phyloP scores from a whole-genome alignment of 2,113 vertebrate genomes.

The Halichoeres trimaculatus region DNA sequence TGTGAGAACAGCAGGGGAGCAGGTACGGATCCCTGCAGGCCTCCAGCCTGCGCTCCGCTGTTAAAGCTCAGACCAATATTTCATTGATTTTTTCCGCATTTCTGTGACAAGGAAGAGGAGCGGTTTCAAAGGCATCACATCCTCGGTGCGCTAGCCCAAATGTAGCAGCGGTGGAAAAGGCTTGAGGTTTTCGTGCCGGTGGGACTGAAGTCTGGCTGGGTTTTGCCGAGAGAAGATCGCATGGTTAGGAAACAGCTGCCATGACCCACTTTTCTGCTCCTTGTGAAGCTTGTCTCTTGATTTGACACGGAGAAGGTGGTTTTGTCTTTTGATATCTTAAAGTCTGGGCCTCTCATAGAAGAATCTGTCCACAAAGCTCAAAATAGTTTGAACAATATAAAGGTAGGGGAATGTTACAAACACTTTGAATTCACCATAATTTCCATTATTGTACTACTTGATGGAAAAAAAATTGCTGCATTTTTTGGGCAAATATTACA shows the following conservation, averaged over 20 bases:
- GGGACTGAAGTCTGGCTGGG: constrained; percentile 48
- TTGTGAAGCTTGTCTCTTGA: constrained; percentile 28
- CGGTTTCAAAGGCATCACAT: constrained; percentile 66
- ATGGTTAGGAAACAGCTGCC: constrained; percentile 39
- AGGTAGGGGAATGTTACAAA: not conserved
- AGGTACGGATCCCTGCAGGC: constrained; percentile 51
- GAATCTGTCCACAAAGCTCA: not conserved
- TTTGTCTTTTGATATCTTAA: constrained; percentile 40
- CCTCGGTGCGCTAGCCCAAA: constrained; percentile 52
- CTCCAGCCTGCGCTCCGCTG: constrained; percentile 33
- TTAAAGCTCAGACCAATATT: constrained; percentile 48
- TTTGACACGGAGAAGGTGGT: constrained; percentile 39
- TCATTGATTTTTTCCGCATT: constrained; percentile 53
- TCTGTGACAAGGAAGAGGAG: constrained; percentile 59
- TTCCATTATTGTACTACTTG: not conserved
- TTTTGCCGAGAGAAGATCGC: constrained; percentile 24
- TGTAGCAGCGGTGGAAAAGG: constrained; percentile 55
- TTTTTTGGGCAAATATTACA: no score
- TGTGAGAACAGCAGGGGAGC: constrained; percentile 57
- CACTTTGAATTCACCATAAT: not conserved
- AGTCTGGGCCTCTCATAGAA: not conserved
- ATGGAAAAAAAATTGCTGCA: no score
- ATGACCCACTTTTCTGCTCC: constrained; percentile 73
- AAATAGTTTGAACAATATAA: not conserved
- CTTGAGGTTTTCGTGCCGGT: constrained; percentile 39